phyloP scores from a whole-genome alignment of 2,113 vertebrate genomes.

The Beaufortia kweichowensis region DNA sequence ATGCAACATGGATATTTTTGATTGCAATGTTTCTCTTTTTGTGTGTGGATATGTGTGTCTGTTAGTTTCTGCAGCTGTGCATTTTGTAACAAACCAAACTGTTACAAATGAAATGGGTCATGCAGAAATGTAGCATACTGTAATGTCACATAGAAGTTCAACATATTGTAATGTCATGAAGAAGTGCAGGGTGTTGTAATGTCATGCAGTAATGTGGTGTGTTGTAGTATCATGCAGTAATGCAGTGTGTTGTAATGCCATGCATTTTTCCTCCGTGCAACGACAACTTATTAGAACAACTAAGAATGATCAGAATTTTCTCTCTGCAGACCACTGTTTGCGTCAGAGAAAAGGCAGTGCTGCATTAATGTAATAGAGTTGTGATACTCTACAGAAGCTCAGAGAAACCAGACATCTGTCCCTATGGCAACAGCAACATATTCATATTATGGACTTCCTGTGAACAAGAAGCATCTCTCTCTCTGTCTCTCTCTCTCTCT shows the following conservation, averaged over 20 bases:
- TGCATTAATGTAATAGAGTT: conserved; percentile 5
- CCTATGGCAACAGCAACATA: conserved; percentile 24
- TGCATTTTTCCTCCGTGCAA: neutral
- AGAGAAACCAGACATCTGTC: conserved; percentile 25
- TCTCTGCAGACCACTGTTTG: neutral
- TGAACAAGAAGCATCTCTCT: neutral
- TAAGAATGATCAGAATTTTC: neutral
- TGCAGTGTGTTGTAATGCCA: neutral
- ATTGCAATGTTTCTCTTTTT: neutral
- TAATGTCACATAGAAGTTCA: too few relatives aligned
- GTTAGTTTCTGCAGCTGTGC: neutral
- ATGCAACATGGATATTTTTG: neutral
- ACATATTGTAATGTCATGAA: neutral
- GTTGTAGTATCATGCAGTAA: neutral
- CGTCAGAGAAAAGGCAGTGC: neutral
- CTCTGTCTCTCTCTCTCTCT: neutral
- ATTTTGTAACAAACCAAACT: neutral
- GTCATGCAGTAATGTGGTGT: neutral
- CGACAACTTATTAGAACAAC: neutral
- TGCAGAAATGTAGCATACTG: neutral
- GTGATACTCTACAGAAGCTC: neutral
- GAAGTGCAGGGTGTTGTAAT: neutral
- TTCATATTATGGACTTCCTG: conserved; percentile 32
- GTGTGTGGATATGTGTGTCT: neutral
- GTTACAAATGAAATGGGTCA: neutral